Evolutionary conservation across 2,113 vertebrate genomes (phyloP).

Genomic region (Quiscalus mexicanus): DNA sequence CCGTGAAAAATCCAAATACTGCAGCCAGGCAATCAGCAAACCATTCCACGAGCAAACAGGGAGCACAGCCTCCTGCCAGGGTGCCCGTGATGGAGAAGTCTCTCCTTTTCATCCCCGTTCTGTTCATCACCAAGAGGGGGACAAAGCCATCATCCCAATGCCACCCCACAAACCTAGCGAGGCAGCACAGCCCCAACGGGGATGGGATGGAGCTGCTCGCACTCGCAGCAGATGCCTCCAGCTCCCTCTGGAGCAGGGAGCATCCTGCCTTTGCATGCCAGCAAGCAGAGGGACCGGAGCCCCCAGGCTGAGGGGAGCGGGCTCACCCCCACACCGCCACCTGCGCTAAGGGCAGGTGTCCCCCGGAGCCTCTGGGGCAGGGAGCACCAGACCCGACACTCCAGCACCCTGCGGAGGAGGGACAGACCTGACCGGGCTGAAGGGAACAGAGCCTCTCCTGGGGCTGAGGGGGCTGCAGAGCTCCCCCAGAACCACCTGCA

Average conservation of each 20-base stretch:
- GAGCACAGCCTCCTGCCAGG: not conserved
- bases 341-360: fast-evolving
- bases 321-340: not conserved
- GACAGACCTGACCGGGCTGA: not conserved
- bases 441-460: not conserved
- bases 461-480: not conserved
- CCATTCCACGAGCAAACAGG: not conserved
- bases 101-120: not conserved
- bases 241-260: not conserved
- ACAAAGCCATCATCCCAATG: not conserved
- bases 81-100: fast-evolving
- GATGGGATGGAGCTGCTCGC: not conserved
- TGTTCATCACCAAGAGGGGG: fast-evolving
- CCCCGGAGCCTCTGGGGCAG: not conserved
- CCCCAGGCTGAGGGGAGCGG: not conserved
- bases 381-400: fast-evolving
- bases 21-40: not conserved
- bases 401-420: not conserved
- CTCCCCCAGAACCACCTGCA: not conserved
- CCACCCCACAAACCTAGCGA: not conserved
- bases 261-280: fast-evolving
- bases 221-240: fast-evolving
- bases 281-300: fast-evolving
- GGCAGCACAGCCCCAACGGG: fast-evolving
- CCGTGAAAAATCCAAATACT: not conserved